phyloP scores from a whole-genome alignment of 2,113 vertebrate genomes.

The Craseonycteris thonglongyai region DNA sequence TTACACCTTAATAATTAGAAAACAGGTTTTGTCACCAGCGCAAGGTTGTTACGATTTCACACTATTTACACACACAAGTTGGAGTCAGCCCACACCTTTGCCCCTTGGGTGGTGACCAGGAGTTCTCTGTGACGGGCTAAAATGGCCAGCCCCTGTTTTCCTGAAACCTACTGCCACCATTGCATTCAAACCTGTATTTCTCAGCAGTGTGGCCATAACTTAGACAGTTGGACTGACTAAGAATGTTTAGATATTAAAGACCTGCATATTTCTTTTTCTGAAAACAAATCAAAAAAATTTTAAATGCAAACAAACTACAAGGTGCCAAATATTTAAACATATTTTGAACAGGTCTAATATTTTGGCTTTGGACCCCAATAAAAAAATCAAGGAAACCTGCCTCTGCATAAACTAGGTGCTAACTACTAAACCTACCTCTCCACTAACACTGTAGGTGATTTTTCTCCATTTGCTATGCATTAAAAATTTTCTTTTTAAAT shows the following conservation, averaged over 20 bases:
- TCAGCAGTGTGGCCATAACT: slow-evolving; percentile 37
- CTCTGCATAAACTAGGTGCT: not conserved
- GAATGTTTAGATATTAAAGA: not conserved
- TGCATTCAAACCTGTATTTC: slow-evolving; percentile 70
- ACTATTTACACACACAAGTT: slow-evolving; percentile 40
- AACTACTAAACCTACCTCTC: not conserved
- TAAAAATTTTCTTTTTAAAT: not conserved
- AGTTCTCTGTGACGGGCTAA: slow-evolving; percentile 67
- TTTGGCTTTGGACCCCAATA: not conserved
- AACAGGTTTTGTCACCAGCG: not conserved
- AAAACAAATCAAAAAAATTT: not conserved
- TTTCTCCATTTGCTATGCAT: not conserved
- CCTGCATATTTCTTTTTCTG: not conserved
- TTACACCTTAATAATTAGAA: slow-evolving; percentile 45
- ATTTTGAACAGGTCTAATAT: slow-evolving; percentile 60
- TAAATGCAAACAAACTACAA: slow-evolving; percentile 41
- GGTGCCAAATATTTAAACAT: slow-evolving; percentile 67
- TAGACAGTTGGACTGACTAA: slow-evolving; percentile 28
- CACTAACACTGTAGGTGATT: not conserved
- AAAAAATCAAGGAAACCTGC: not conserved
- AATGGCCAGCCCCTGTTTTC: slow-evolving; percentile 63
- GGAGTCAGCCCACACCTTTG: not conserved
- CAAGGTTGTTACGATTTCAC: not conserved
- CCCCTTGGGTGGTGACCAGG: slow-evolving; percentile 77
- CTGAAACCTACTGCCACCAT: slow-evolving; percentile 59